phyloP scores from a whole-genome alignment of 2,888 invertebrate species.

The Tineola bisselliella region DNA sequence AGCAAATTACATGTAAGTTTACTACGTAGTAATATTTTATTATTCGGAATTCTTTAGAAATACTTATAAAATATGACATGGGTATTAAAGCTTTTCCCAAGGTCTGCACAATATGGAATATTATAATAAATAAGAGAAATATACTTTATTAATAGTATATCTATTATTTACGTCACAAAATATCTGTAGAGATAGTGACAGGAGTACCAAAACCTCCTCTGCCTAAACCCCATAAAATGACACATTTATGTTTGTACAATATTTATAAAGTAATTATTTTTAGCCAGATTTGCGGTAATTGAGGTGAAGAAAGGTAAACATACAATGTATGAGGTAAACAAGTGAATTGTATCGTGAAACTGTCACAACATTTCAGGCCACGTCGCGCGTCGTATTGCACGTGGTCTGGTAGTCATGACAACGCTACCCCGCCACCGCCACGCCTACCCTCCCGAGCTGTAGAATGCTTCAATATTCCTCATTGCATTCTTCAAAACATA shows the following conservation, averaged over 20 bases:
- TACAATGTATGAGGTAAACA: not conserved
- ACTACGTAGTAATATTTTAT: not conserved
- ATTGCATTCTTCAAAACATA: constrained; percentile 1
- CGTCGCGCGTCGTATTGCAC: constrained; percentile 17
- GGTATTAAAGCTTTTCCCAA: constrained; percentile 9
- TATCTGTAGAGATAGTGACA: too few species aligned
- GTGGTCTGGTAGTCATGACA: constrained; percentile 21
- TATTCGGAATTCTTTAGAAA: not conserved
- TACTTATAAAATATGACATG: not conserved
- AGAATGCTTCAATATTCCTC: not conserved
- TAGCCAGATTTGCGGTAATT: not conserved
- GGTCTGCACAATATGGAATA: not conserved
- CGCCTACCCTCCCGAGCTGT: constrained; percentile 10
- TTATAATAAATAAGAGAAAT: not conserved
- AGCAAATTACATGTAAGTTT: not conserved
- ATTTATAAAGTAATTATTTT: too few species aligned
- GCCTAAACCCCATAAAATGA: too few species aligned
- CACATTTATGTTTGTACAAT: too few species aligned
- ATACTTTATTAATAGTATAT: not conserved
- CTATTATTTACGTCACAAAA: too few species aligned
- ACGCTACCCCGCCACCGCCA: constrained; percentile 19
- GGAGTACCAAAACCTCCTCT: too few species aligned
- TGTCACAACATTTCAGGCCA: not conserved
- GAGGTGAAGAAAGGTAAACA: not conserved
- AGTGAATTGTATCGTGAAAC: not conserved